Base-by-base conservation (phyloP, 2,797 vertebrate genomes). In the Hippoglossus hippoglossus region DNA sequence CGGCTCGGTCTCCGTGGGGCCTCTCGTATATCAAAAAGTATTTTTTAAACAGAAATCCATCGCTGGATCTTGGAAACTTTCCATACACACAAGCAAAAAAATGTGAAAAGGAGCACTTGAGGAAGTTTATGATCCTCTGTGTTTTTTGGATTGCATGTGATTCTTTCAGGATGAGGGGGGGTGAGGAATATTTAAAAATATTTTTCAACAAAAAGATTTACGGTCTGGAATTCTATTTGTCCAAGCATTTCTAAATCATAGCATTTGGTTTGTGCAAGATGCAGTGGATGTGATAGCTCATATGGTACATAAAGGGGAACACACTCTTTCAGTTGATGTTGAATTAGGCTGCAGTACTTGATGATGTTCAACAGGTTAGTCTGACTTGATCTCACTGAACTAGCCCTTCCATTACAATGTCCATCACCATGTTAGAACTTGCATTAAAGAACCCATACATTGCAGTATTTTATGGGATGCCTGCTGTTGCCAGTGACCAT, bases 1-100 rank as follows among this genome's bases (percentile, higher is more conserved):
- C 62, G 24, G 82, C 60, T 10, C 39, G 39, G 80, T 83, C 87
- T 86, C 79, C 75, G 74, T 2, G 46, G 80, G 80, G 84, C 80
- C 81, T 90, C 92, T 93, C 89, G 8, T 81, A 84, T 93, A 91
- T 94, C 90, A 93, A 91, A 90, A 89, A 77, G 72, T 78, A 81
- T 90, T 91, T 91, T 90, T 81, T 79, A 82, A 89, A 92, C 83
- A 83, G 56, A 84, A 77, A 78, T 82, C 67, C 77, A 22, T 55
- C 46, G 41, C 75, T 68, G 63, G 68, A 73, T 81, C 83, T 77
- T 82, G 73, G 71, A 78, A 87, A 74, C 64, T 77, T 85, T 83
- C 80, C 73, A 77, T 68, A 75, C 83, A 85, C 71, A 34, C 44
- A 62, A 44, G 66, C 68, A 82, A 54, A 46, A 71, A 64, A 63